These are phyloP conservation scores for Takifugu bimaculatus DNA, from an alignment of 2,113 vertebrate species.

Conservation along the genomic window DNA sequence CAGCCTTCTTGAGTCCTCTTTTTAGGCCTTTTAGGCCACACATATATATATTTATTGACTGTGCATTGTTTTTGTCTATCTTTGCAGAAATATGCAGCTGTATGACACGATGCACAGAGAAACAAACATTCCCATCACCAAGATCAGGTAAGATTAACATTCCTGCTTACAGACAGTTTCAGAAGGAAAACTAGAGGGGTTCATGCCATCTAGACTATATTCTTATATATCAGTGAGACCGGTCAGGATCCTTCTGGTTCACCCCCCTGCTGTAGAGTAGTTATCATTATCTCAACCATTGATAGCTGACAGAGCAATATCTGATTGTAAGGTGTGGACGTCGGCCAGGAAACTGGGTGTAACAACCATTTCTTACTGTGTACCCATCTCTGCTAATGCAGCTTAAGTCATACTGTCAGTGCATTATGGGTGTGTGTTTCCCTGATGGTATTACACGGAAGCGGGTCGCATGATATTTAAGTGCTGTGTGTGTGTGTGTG, in stretches of 20 bases:
- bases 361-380: conserved; percentile 5
- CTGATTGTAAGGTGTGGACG: conserved; percentile 12
- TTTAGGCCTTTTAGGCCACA: too few relatives aligned
- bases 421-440: conserved; percentile 36
- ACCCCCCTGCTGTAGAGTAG: neutral
- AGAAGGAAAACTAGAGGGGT: neutral
- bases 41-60: neutral
- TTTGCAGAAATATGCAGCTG: conserved; percentile 87
- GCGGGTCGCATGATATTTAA: conserved; percentile 14
- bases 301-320: conserved; percentile 11
- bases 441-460: conserved; percentile 29
- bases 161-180: neutral
- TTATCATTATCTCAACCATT: neutral
- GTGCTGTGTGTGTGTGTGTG: neutral
- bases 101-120: conserved; percentile 86
- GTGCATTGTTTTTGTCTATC: neutral
- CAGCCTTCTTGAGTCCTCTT: conserved; percentile 1
- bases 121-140: conserved; percentile 79
- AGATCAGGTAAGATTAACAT: conserved; percentile 77
- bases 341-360: conserved; percentile 9
- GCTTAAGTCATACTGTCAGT: conserved; percentile 30
- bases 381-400: conserved; percentile 20
- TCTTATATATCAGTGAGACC: too few relatives aligned
- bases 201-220: too few relatives aligned
- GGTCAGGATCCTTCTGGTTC: too few relatives aligned